Evolutionary conservation across 2,797 vertebrate genomes (phyloP).

Genomic region (Threskiornis aethiopicus): DNA sequence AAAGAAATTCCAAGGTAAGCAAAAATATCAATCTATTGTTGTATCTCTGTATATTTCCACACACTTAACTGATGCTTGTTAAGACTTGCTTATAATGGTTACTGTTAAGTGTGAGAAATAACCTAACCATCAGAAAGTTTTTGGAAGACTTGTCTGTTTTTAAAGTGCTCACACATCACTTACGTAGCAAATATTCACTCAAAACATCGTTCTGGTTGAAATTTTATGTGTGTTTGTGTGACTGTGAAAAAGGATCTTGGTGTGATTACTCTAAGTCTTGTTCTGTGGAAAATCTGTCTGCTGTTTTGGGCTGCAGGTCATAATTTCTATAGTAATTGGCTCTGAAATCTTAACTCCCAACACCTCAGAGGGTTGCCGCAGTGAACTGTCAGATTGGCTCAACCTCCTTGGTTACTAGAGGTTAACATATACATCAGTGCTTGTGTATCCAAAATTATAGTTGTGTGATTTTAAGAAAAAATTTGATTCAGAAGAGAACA

Average conservation of each 20-base stretch:
- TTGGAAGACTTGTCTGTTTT: neutral
- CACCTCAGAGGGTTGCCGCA: constrained; percentile 24
- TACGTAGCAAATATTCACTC: neutral
- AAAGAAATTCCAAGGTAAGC: neutral
- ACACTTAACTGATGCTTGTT: neutral
- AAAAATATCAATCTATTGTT: neutral
- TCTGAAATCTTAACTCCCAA: constrained; percentile 15
- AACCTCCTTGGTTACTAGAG: neutral
- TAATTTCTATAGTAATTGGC: constrained; percentile 38
- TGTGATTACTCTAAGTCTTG: constrained; percentile 17
- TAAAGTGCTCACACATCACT: neutral
- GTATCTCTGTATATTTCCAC: neutral
- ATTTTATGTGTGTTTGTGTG: neutral
- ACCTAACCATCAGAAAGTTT: neutral
- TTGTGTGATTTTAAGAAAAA: neutral
- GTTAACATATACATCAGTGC: neutral
- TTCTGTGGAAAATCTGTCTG: constrained; percentile 19
- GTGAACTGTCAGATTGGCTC: neutral
- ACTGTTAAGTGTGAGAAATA: neutral
- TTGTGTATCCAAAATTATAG: neutral
- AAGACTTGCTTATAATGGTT: neutral
- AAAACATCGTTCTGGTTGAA: neutral
- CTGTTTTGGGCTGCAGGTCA: neutral
- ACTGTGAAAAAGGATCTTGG: neutral
- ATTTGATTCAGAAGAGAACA: neutral